These are phyloP conservation scores for Aleadryas rufinucha DNA, from an alignment of 2,113 vertebrate genomes.

Conservation along the genomic window DNA sequence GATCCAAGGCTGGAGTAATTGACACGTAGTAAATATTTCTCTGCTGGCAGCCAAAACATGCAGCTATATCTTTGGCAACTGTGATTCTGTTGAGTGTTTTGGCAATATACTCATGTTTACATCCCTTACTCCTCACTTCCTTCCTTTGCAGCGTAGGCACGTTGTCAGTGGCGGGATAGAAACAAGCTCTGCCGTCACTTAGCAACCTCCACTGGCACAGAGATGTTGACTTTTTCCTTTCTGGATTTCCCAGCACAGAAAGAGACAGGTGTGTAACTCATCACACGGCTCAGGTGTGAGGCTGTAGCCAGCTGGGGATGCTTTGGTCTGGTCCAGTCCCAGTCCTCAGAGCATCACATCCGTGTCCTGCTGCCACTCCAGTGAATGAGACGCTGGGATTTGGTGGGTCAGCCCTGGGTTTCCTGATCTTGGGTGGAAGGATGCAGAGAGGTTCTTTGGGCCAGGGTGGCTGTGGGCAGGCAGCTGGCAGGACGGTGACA, in stretches of 20 bases:
- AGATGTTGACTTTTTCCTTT: neutral
- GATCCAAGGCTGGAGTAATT: neutral
- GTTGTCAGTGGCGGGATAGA: neutral
- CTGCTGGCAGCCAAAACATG: neutral
- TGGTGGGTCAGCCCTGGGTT: neutral
- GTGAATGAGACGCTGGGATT: fast-evolving
- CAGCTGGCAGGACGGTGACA: neutral
- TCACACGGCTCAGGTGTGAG: fast-evolving
- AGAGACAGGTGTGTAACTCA: fast-evolving
- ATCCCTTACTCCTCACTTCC: conserved; percentile 34
- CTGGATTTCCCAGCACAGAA: neutral
- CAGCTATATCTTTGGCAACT: neutral
- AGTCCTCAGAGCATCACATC: fast-evolving
- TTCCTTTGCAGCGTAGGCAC: neutral
- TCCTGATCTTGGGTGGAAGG: neutral
- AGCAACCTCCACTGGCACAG: neutral
- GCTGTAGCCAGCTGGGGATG: neutral
- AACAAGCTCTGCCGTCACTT: conserved; percentile 35
- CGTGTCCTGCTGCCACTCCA: fast-evolving
- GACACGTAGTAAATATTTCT: neutral
- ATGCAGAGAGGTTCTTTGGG: neutral
- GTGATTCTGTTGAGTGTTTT: neutral
- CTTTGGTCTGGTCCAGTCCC: neutral
- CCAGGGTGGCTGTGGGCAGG: neutral
- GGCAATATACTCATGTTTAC: conserved; percentile 1